These are phyloP conservation scores for Euplexia lucipara DNA, from an alignment of 2,888 invertebrate species.

Conservation along the genomic window DNA sequence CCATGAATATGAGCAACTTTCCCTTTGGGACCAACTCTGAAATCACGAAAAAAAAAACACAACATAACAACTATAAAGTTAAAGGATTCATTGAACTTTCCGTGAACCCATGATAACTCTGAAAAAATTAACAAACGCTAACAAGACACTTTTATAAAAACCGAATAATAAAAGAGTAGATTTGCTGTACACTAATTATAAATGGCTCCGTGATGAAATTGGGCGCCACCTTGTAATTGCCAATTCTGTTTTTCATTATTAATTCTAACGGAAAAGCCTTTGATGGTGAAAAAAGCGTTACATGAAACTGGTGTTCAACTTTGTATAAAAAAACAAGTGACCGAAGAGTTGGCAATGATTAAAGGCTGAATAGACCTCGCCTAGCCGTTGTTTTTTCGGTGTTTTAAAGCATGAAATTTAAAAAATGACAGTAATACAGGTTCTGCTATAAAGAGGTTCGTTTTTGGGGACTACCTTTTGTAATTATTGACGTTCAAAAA, in stretches of 20 bases:
- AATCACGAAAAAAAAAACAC: neutral
- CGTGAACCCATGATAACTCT: constrained; percentile 10
- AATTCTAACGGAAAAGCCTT: constrained; percentile 33
- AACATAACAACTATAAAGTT: constrained; percentile 23
- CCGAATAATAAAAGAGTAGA: constrained; percentile 43
- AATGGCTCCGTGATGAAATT: constrained; percentile 41
- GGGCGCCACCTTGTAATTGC: constrained; percentile 45
- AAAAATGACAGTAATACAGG: too few relatives aligned
- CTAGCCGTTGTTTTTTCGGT: too few relatives aligned
- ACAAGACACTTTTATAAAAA: constrained; percentile 20
- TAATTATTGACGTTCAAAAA: too few relatives aligned
- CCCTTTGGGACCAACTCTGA: too few relatives aligned
- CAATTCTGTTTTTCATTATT: constrained; percentile 54
- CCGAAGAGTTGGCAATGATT: too few relatives aligned
- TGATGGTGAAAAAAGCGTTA: constrained; percentile 37
- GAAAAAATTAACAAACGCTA: constrained; percentile 16
- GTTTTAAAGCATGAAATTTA: too few relatives aligned
- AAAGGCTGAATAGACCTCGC: too few relatives aligned
- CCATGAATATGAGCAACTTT: too few relatives aligned
- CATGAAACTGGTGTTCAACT: constrained; percentile 1
- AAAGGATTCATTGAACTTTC: constrained; percentile 3
- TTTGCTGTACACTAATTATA: constrained; percentile 50
- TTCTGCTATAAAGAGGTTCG: too few relatives aligned
- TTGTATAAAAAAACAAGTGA: neutral
- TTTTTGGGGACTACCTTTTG: too few relatives aligned